Percentiles rank a stretch among this genome's conserved stretches.
Evolutionary conservation across 2,888 invertebrate species (phyloP).

Genomic region (Cephus pygmeus): DNA sequence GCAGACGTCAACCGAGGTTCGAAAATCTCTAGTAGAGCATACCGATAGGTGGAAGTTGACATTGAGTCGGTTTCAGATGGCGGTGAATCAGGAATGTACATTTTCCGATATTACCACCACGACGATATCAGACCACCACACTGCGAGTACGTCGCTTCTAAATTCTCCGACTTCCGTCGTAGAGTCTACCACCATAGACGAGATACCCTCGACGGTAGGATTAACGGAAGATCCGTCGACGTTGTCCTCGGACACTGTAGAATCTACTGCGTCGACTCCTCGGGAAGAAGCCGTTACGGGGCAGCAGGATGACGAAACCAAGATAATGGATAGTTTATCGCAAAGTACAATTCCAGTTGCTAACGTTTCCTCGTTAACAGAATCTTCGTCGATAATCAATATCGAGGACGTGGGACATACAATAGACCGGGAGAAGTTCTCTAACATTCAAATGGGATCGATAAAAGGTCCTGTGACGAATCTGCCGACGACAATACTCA

Average conservation of each 20-base stretch:
- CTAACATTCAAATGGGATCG: conserved; percentile 12
- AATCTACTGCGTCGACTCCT: neutral
- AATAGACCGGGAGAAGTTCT: neutral
- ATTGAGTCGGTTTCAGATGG: conserved; percentile 3
- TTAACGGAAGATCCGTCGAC: conserved; percentile 16
- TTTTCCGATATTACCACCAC: conserved; percentile 28
- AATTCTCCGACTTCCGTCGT: conserved; percentile 16
- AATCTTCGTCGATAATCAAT: conserved; percentile 3
- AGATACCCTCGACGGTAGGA: conserved; percentile 24
- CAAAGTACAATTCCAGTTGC: conserved; percentile 14
- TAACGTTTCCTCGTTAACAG: conserved; percentile 8
- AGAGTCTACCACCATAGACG: conserved; percentile 24
- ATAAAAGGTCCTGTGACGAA: conserved; percentile 39
- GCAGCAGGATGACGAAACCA: conserved; percentile 11
- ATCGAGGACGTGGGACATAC: neutral
- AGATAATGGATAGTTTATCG: neutral
- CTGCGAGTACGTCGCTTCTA: conserved; percentile 24
- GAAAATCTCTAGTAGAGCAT: neutral
- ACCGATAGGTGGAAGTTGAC: neutral
- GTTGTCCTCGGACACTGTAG: neutral
- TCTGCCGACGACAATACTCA: conserved; percentile 50
- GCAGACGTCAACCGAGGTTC: conserved; percentile 14
- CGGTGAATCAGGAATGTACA: conserved; percentile 17
- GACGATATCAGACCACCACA: conserved; percentile 11
- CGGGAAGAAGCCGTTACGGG: neutral